Conservation (phyloP, 2,113 vertebrate genomes). For the Chunga burmeisteri region DNA sequence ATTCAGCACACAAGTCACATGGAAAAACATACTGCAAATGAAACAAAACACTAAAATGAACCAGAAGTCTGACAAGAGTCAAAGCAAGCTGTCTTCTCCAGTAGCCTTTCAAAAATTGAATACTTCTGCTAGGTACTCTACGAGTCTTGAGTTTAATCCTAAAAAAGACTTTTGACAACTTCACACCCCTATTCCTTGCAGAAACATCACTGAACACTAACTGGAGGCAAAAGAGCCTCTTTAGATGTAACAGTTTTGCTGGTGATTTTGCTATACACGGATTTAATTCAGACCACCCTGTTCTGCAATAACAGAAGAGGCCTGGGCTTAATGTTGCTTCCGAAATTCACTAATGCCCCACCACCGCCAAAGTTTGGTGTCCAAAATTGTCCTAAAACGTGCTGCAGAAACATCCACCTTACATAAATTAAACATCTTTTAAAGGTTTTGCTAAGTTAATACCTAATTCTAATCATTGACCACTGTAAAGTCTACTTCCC, state of each 20-base stretch:
- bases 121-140: background rate
- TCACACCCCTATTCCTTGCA: background rate
- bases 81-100: background rate
- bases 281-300: background rate
- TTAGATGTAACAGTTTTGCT: background rate
- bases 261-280: background rate
- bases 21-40: background rate
- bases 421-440: background rate
- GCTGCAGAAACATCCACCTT: background rate
- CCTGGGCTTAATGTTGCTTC: background rate
- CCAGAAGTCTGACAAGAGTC: background rate
- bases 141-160: background rate
- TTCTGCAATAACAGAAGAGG: background rate
- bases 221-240: background rate
- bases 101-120: background rate
- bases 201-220: background rate
- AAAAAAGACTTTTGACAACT: background rate
- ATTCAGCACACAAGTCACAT: background rate
- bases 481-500: background rate
- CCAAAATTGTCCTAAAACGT: background rate
- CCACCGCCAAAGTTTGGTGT: background rate
- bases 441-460: background rate
- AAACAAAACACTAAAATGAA: background rate
- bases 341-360: background rate
- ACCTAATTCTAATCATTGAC: accelerated